These are phyloP conservation scores for Drosophila burlai DNA, from an alignment of 1,140 invertebrate species.

Conservation along the genomic window DNA sequence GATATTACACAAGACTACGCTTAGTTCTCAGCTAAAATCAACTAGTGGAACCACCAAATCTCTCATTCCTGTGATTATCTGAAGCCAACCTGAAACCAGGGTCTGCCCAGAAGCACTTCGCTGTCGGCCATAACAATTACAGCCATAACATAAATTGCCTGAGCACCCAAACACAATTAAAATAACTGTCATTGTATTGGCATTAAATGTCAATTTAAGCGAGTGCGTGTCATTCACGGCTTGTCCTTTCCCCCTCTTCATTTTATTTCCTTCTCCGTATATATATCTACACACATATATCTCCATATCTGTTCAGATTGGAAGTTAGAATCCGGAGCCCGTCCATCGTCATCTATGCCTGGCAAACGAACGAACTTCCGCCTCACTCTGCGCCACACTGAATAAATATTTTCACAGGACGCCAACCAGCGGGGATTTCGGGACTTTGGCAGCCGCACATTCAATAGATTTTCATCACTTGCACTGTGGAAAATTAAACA, in stretches of 20 bases:
- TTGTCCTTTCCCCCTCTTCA: conserved; percentile 12
- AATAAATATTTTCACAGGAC: conserved; percentile 73
- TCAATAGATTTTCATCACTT: conserved; percentile 84
- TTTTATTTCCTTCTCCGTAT: background rate
- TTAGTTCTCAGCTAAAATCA: conserved; percentile 5
- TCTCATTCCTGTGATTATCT: background rate
- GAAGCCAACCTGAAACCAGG: conserved; percentile 1
- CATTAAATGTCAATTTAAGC: conserved; percentile 84
- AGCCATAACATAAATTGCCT: conserved; percentile 73
- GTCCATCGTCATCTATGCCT: conserved; percentile 15
- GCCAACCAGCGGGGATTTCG: conserved; percentile 35
- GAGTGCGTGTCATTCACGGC: conserved; percentile 80
- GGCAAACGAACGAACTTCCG: conserved; percentile 56
- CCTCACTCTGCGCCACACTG: conserved; percentile 65
- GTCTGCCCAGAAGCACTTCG: conserved; percentile 33
- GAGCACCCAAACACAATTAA: conserved; percentile 83
- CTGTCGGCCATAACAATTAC: conserved; percentile 70
- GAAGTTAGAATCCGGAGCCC: conserved; percentile 27
- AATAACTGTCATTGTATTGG: conserved; percentile 84
- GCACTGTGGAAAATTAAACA: conserved; percentile 78
- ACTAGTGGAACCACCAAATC: conserved; percentile 26
- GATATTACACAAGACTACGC: background rate
- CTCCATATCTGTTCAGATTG: conserved; percentile 36
- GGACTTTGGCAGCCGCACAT: conserved; percentile 52
- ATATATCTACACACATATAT: background rate